Base-by-base conservation (phyloP, 2,888 invertebrate genomes). In the Chloroclysta siterata region DNA sequence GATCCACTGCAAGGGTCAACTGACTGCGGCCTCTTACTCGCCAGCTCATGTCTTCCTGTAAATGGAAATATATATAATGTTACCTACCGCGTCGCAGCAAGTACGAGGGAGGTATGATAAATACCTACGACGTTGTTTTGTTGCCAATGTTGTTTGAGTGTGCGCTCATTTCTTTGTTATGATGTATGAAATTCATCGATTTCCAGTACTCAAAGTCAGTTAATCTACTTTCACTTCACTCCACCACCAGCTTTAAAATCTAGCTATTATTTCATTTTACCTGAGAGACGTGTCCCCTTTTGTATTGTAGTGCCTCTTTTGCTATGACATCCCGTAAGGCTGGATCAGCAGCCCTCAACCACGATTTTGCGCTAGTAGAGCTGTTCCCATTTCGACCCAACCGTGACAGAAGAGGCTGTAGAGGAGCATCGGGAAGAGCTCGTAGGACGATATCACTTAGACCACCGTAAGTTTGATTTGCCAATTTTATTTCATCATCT, bases 241-340 rank as follows among this genome's bases (percentile, higher is more conserved):
- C n/a, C n/a, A n/a, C n/a, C n/a, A n/a, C n/a, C n/a, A n/a, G n/a
- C n/a, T n/a, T n/a, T n/a, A n/a, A n/a, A n/a, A n/a, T n/a, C n/a
- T n/a, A n/a, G n/a, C n/a, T n/a, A n/a, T n/a, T n/a, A n/a, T n/a
- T n/a, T n/a, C n/a, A n/a, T n/a, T 42, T 47, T 75, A 93, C 93
- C 86, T 93, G 93, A 1, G 93, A 93, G 10, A 92, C 84, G 62
- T 93, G 92, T 22, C 95, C 95, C 79, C 95, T 94, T 74, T 95
- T 94, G 94, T 96, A 97, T 73, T 97, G 97, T 50, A 97, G 84
- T 0, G 97, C 97, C 88, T 97, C 97, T 84, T 97, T 97, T 57
- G 97, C 97, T 56, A 97, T 97, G 11, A 97, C 97, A 71, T 95
- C 95, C 75, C 95, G 94, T 58, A 97, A 87, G 5, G 96, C 96